phyloP scores from a whole-genome alignment of 2,888 invertebrate genomes.

The Noctua comes region DNA sequence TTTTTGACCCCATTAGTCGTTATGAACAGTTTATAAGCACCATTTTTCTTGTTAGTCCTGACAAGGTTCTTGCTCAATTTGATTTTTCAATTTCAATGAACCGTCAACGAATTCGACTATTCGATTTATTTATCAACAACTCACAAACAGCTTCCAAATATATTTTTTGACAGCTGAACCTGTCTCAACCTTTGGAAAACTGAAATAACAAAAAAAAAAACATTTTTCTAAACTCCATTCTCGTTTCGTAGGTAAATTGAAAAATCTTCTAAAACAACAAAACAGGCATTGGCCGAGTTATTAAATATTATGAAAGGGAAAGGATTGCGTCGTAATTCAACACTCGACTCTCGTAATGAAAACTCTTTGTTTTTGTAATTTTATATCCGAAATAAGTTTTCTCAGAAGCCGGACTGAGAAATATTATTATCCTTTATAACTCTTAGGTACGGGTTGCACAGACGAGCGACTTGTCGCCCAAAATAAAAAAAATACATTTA shows the following conservation, averaged over 20 bases:
- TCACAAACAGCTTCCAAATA: background rate
- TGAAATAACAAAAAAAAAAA: background rate
- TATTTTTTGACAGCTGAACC: background rate
- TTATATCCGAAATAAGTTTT: slow-evolving; percentile 60
- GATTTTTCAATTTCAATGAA: background rate
- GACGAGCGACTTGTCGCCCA: background rate
- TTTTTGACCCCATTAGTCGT: no score
- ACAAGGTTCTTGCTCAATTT: background rate
- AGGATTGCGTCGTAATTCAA: slow-evolving; percentile 47
- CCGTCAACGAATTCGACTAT: background rate
- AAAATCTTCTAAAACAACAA: slow-evolving; percentile 13
- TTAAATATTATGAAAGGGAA: slow-evolving; percentile 37
- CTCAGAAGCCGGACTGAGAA: slow-evolving; percentile 38
- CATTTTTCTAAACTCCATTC: background rate
- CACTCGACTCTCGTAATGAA: slow-evolving; percentile 47
- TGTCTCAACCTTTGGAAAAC: background rate
- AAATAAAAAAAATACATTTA: no score
- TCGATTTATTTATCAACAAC: background rate
- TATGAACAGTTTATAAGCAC: background rate
- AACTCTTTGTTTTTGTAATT: slow-evolving; percentile 61
- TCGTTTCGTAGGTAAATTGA: slow-evolving; percentile 4
- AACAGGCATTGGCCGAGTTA: slow-evolving; percentile 24
- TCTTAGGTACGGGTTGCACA: background rate
- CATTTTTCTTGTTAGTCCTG: background rate
- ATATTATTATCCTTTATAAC: slow-evolving; percentile 46